Percentiles rank a stretch among this genome's conserved stretches.
Evolutionary conservation across 1,140 invertebrate species (phyloP).

Genomic region (Ylistrum balloti): DNA sequence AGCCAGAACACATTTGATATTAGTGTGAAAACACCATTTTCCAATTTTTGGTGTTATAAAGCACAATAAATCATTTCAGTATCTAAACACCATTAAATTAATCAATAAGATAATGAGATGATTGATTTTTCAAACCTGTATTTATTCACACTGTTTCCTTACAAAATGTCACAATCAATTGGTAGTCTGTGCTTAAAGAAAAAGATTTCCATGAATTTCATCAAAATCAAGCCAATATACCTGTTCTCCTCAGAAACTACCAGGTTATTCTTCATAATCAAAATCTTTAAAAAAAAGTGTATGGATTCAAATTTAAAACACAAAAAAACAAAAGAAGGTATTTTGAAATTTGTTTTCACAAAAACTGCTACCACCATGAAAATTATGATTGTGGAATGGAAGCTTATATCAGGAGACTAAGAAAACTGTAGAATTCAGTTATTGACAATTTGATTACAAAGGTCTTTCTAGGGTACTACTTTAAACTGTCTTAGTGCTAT

Average conservation of each 20-base stretch:
- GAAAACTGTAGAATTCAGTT: not conserved
- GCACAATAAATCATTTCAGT: too few relatives aligned
- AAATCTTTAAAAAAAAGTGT: not conserved
- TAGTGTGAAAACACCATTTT: too few relatives aligned
- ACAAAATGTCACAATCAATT: too few relatives aligned
- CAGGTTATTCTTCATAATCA: not conserved
- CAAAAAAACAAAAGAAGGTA: not conserved
- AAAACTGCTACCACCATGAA: not conserved
- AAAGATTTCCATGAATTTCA: not conserved
- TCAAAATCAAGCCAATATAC: not conserved
- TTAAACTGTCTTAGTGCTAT: not conserved
- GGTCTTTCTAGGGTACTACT: not conserved
- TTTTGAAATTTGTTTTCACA: not conserved
- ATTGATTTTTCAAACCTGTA: too few relatives aligned
- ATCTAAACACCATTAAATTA: too few relatives aligned
- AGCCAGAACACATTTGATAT: too few relatives aligned
- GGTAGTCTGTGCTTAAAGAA: too few relatives aligned
- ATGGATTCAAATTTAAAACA: not conserved
- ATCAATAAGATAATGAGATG: too few relatives aligned
- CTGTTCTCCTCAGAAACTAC: not conserved
- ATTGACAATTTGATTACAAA: constrained; percentile 4
- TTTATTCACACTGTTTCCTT: too few relatives aligned
- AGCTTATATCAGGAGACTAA: not conserved
- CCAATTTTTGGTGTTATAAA: too few relatives aligned
- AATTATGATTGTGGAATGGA: not conserved